phyloP scores from a whole-genome alignment of 2,113 vertebrate species.

The Spilogale gracilis region DNA sequence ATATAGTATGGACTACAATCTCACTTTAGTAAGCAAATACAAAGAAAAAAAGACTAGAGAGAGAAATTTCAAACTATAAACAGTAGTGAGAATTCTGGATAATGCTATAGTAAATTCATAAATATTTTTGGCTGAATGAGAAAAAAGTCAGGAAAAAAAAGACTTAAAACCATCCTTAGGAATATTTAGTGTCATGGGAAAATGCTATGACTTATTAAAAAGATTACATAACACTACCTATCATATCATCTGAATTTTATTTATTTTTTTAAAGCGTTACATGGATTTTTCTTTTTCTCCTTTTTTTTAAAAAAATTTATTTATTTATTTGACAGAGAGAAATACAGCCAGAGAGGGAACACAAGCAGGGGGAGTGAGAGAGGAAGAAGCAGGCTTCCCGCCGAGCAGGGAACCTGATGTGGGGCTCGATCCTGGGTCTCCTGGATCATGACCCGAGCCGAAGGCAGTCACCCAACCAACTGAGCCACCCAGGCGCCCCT shows the following conservation, averaged over 20 bases:
- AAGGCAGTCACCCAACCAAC: too few species aligned
- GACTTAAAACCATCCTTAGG: background rate
- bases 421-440: too few species aligned
- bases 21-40: background rate
- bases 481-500: background rate
- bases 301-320: too few species aligned
- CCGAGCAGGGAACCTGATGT: too few species aligned
- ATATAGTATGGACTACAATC: background rate
- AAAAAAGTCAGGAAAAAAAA: background rate
- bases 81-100: background rate
- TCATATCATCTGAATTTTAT: background rate
- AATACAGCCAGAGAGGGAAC: too few species aligned
- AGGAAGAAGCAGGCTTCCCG: too few species aligned
- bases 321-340: too few species aligned
- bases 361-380: too few species aligned
- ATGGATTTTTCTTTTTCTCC: background rate
- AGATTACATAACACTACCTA: background rate
- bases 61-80: conserved; percentile 1
- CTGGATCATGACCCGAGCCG: too few species aligned
- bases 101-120: background rate
- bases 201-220: background rate
- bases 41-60: conserved; percentile 19
- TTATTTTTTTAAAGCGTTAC: background rate
- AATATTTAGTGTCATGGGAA: background rate
- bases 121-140: background rate